Conservation (phyloP, 2,113 vertebrate genomes). For the Cricetomys ansorgei region DNA sequence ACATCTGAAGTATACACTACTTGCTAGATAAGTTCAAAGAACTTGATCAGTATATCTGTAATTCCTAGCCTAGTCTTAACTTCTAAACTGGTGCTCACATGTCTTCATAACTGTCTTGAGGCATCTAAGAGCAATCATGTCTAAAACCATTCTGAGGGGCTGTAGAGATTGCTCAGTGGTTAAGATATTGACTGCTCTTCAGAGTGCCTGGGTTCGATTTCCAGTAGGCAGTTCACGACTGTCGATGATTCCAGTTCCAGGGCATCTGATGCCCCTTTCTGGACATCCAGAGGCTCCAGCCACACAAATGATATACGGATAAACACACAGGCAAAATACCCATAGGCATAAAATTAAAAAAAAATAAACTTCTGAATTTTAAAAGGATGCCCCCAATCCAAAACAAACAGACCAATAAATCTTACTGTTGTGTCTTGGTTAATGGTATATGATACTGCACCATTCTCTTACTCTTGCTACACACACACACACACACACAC, state of each 20-base stretch:
- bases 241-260: neutral
- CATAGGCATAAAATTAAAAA: neutral
- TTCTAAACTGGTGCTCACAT: neutral
- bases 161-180: neutral
- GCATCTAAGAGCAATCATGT: neutral
- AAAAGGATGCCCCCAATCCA: neutral
- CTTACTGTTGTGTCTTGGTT: neutral
- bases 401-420: neutral
- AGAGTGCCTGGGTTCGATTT: neutral
- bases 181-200: neutral
- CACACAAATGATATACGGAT: neutral
- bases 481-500: neutral
- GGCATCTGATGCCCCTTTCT: neutral
- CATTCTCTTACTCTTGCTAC: neutral
- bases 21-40: neutral
- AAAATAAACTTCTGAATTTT: neutral
- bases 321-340: neutral
- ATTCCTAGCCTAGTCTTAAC: neutral
- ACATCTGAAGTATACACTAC: conserved; percentile 2
- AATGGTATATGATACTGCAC: neutral
- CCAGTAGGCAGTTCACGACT: neutral
- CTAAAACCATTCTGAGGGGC: neutral
- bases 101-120: neutral
- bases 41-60: neutral
- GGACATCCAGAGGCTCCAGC: neutral